Evolutionary conservation across 2,113 vertebrate species (phyloP), one percentile per base, ranked within the genome.

Genomic region (Coturnix japonica): DNA sequence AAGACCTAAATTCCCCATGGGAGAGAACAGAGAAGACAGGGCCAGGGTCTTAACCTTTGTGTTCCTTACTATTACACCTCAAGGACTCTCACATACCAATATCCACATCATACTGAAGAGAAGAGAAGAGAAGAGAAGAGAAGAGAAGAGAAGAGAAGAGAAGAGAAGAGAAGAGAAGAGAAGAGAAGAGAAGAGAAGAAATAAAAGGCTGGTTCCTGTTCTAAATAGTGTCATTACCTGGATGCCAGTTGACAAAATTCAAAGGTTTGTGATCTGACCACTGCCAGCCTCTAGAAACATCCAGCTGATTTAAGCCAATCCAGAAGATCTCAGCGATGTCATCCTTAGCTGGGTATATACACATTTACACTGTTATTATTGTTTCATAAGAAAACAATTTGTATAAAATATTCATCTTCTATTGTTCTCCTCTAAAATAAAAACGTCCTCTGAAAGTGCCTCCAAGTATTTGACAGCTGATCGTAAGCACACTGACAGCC

Each of bases 291-390:
- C 98, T 98, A 92, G 98, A 96, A 76, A 95, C 73, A 13, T 99
- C 99, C 74, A 99, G 95, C 43, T 99, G 98, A 96, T 99, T 99
- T 90, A 99, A 97, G 57, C 99, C 99, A 78, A 99, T 99, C 99
- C 99, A 99, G 95, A 99, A 98, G 87, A 94, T 92, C 78, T 97
- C 97, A 3, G 99, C 97, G 54, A 98, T 91, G 39, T 35, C 95
- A 86, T 97, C 95, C 91, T 95, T 97, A 70, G 37, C 98, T 98
- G 88, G 11, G 96, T 74, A 74, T 49, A 53, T 31, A 7, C 31
- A 35, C 35, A 7, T 53, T n/a, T 56, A n/a, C 19, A 6, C 43
- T 33, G 10, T 41, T 59, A 59, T 33, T 59, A 56, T 60, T 35
- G 33, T 73, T 75, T 75, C 30, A 76, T 1, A 81, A 81, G 43